A percentile compares a stretch with the other conserved stretches of the same genome.
phyloP scores from a whole-genome alignment of 2,113 vertebrate genomes.

The Stigmatopora nigra region DNA sequence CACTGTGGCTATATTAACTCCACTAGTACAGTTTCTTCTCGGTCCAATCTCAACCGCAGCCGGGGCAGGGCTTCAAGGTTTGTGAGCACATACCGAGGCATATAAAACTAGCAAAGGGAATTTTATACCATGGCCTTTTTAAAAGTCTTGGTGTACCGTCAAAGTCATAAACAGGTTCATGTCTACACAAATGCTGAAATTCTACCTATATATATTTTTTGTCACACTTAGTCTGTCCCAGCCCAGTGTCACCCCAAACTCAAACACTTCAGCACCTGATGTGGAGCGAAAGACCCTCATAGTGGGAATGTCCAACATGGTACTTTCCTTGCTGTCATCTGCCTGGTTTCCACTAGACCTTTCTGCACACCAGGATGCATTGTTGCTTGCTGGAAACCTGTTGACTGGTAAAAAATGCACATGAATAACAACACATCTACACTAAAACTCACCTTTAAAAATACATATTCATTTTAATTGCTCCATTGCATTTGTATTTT shows the following conservation, averaged over 20 bases:
- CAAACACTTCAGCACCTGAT: slow-evolving; percentile 54
- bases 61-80: slow-evolving; percentile 50
- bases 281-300: slow-evolving; percentile 75
- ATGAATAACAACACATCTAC: not conserved
- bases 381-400: slow-evolving; percentile 87
- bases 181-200: not conserved
- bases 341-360: slow-evolving; percentile 95
- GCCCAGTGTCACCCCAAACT: slow-evolving; percentile 49
- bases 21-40: slow-evolving; percentile 35
- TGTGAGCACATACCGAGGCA: not conserved
- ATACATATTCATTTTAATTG: not conserved
- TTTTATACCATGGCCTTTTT: no score
- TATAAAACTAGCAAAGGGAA: no score
- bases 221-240: slow-evolving; percentile 72
- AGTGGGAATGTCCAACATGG: slow-evolving; percentile 81
- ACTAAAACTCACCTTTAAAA: not conserved
- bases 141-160: no score
- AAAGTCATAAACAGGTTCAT: not conserved
- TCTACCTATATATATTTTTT: not conserved
- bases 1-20: slow-evolving; percentile 83
- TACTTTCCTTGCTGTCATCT: slow-evolving; percentile 88
- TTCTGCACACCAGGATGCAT: slow-evolving; percentile 90
- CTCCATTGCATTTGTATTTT: not conserved
- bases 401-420: slow-evolving; percentile 75
- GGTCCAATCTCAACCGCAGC: slow-evolving; percentile 44